A percentile compares a stretch with the other conserved stretches of the same genome.
These are phyloP conservation scores for Cebidichthys violaceus DNA, from an alignment of 2,113 vertebrate genomes.

Conservation along the genomic window DNA sequence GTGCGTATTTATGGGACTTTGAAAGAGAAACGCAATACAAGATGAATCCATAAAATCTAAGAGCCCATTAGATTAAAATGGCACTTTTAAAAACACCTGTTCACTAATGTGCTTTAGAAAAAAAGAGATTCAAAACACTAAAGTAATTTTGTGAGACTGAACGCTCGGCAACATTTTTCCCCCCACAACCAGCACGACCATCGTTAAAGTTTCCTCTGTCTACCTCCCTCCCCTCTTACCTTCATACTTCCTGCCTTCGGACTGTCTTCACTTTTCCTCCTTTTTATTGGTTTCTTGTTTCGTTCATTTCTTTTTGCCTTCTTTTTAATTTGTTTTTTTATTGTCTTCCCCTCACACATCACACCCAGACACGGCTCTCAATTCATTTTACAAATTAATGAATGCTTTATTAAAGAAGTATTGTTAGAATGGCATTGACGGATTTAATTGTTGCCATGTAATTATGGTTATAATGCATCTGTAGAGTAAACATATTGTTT, in stretches of 20 bases:
- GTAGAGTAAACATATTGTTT: neutral
- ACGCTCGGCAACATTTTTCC: neutral
- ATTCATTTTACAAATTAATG: neutral
- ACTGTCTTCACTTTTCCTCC: neutral
- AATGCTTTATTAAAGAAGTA: conserved; percentile 3
- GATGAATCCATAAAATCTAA: conserved; percentile 23
- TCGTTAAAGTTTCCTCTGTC: neutral
- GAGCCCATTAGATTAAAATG: conserved; percentile 27
- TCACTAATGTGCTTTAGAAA: conserved; percentile 23
- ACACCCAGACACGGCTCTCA: neutral
- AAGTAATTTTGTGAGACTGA: conserved; percentile 19
- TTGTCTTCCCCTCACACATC: neutral
- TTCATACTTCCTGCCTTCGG: neutral
- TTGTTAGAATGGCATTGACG: neutral
- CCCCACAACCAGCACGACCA: too few species aligned
- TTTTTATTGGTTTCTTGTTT: neutral
- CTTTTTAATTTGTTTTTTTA: too few species aligned
- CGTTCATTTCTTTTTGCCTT: neutral
- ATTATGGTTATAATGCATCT: neutral
- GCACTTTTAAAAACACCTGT: conserved; percentile 32
- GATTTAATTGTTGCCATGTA: neutral
- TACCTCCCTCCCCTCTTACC: neutral
- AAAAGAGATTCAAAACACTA: conserved; percentile 6
- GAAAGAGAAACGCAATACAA: conserved; percentile 10
- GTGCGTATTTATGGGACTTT: conserved; percentile 1